phyloP scores from a whole-genome alignment of 2,888 invertebrate species.

The Lithophane socia region DNA sequence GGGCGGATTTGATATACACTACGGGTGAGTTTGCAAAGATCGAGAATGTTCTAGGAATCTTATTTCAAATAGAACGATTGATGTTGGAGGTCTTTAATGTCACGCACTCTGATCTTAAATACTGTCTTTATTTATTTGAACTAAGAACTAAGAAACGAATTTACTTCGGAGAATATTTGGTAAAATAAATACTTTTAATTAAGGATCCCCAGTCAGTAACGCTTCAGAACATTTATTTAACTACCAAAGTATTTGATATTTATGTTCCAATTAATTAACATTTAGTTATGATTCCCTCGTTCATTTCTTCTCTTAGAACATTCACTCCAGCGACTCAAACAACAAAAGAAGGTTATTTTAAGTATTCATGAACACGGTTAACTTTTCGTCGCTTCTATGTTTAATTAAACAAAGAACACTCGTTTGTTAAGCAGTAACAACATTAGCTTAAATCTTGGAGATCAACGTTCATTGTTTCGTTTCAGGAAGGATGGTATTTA shows the following conservation, averaged over 20 bases:
- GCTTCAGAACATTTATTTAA: conserved; percentile 25
- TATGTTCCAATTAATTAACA: conserved; percentile 57
- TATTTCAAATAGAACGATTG: conserved; percentile 8
- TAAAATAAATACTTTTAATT: conserved; percentile 23
- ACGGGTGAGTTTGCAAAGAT: conserved; percentile 78
- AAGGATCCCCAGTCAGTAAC: conserved; percentile 13
- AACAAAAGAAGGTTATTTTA: conserved; percentile 76
- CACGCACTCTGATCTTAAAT: not conserved
- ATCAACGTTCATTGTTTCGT: conserved; percentile 80
- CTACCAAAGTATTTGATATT: conserved; percentile 38
- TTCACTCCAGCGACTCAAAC: conserved; percentile 53
- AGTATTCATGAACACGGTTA: conserved; percentile 75
- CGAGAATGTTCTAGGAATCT: not conserved
- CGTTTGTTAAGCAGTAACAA: conserved; percentile 76
- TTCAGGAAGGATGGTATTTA: conserved; percentile 90
- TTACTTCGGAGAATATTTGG: conserved; percentile 20
- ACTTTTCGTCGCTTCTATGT: conserved; percentile 75
- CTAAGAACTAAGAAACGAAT: conserved; percentile 1
- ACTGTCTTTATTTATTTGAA: conserved; percentile 12
- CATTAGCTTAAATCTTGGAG: conserved; percentile 79
- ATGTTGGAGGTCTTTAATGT: not conserved
- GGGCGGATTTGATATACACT: conserved; percentile 89
- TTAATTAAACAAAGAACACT: conserved; percentile 82
- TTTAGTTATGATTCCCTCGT: conserved; percentile 54
- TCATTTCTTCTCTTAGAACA: conserved; percentile 51